phyloP scores from a whole-genome alignment of 2,888 invertebrate genomes.

The Xestia rhomboidea region DNA sequence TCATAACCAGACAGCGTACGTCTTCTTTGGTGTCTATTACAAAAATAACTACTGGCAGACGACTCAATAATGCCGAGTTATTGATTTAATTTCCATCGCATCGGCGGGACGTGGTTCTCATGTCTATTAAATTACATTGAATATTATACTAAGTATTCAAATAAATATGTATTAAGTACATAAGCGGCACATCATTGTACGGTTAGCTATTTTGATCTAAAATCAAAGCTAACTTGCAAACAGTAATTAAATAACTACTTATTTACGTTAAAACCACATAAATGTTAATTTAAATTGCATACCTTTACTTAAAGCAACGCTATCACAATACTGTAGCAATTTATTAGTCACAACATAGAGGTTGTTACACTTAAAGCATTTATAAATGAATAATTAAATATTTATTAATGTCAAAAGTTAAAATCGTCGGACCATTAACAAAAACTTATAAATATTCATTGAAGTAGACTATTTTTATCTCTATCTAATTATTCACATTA shows the following conservation, averaged over 20 bases:
- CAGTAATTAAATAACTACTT: slow-evolving; percentile 9
- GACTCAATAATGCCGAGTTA: slow-evolving; percentile 23
- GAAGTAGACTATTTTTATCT: background rate
- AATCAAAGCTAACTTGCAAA: slow-evolving; percentile 5
- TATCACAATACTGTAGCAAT: slow-evolving; percentile 41
- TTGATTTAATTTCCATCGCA: slow-evolving; percentile 29
- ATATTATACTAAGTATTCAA: background rate
- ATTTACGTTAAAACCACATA: slow-evolving; percentile 8
- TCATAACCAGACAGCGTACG: slow-evolving; percentile 27
- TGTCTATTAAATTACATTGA: slow-evolving; percentile 13
- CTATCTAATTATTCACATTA: no score
- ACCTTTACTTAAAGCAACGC: slow-evolving; percentile 14
- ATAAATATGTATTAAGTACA: slow-evolving; percentile 2
- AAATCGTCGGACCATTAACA: slow-evolving; percentile 61
- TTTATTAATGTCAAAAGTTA: slow-evolving; percentile 76
- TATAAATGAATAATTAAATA: slow-evolving; percentile 69
- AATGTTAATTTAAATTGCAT: slow-evolving; percentile 34
- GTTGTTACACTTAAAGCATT: slow-evolving; percentile 68
- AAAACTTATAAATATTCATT: slow-evolving; percentile 55
- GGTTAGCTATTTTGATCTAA: background rate
- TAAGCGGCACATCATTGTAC: background rate
- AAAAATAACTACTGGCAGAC: slow-evolving; percentile 10
- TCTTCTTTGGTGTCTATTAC: slow-evolving; percentile 20
- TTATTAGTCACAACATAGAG: slow-evolving; percentile 63
- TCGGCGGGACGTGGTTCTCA: slow-evolving; percentile 14